Conservation (phyloP, 2,797 vertebrate species). For the Amniataba percoides region DNA sequence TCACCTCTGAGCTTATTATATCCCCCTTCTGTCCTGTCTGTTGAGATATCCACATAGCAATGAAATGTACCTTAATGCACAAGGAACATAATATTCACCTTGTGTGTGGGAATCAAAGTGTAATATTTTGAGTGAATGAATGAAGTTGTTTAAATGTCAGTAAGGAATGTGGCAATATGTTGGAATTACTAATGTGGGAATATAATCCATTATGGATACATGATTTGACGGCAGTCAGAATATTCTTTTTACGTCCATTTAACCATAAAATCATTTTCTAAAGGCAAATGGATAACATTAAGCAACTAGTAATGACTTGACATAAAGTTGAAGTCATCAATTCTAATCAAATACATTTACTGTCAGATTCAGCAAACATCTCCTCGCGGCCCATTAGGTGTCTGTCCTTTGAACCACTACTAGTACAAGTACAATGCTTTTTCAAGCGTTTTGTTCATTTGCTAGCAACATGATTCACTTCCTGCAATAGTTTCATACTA, state of each 20-base stretch:
- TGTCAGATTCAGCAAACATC: no score
- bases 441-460: neutral
- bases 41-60: constrained; percentile 54
- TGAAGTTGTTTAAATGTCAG: constrained; percentile 27
- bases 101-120: constrained; percentile 30
- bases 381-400: no score
- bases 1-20: constrained; percentile 66
- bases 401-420: neutral
- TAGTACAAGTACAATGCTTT: neutral
- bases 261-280: neutral
- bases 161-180: neutral
- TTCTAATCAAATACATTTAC: no score
- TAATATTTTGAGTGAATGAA: constrained; percentile 23
- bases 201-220: constrained; percentile 11
- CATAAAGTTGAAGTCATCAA: no score
- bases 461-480: neutral
- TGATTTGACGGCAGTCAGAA: constrained; percentile 14
- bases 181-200: neutral
- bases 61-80: constrained; percentile 38
- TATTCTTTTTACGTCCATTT: constrained; percentile 1
- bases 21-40: constrained; percentile 30
- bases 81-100: constrained; percentile 37
- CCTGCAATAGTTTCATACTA: neutral
- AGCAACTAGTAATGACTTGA: neutral
- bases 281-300: neutral